Percentiles rank a stretch among this genome's conserved stretches.
Conservation (phyloP, 2,797 vertebrate genomes). For the Allobates femoralis region DNA sequence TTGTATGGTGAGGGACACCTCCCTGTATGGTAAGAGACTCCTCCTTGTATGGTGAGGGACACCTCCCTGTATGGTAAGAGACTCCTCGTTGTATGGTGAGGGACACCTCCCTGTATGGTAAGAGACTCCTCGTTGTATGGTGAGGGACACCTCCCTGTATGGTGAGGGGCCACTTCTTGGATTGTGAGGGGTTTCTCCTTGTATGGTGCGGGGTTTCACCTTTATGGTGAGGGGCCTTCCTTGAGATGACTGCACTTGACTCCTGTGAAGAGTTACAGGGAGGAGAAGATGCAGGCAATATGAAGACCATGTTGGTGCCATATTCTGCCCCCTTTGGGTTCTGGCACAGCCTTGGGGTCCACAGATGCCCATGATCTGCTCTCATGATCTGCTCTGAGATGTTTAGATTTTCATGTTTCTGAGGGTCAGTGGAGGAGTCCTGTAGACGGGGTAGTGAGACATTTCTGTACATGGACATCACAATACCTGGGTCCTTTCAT, state of each 20-base stretch:
- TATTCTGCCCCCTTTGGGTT: neutral
- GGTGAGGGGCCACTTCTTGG: too few relatives aligned
- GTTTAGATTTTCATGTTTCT: neutral
- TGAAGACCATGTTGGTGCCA: neutral
- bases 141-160: too few relatives aligned
- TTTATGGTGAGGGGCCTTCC: too few relatives aligned
- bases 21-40: too few relatives aligned
- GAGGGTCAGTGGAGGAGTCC: neutral
- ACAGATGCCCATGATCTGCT: neutral
- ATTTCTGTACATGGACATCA: neutral
- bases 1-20: too few relatives aligned
- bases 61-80: too few relatives aligned
- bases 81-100: too few relatives aligned
- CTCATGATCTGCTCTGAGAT: neutral
- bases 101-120: too few relatives aligned
- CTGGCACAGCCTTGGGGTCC: neutral
- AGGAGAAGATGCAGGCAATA: constrained; percentile 72
- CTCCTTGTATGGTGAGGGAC: too few relatives aligned
- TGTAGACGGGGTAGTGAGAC: neutral
- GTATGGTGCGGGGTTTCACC: too few relatives aligned
- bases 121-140: too few relatives aligned
- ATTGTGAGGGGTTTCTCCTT: too few relatives aligned
- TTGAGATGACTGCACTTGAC: constrained; percentile 59
- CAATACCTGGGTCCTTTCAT: neutral
- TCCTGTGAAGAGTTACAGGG: neutral